Conservation (phyloP, 2,888 invertebrate species). For the Agrochola macilenta region DNA sequence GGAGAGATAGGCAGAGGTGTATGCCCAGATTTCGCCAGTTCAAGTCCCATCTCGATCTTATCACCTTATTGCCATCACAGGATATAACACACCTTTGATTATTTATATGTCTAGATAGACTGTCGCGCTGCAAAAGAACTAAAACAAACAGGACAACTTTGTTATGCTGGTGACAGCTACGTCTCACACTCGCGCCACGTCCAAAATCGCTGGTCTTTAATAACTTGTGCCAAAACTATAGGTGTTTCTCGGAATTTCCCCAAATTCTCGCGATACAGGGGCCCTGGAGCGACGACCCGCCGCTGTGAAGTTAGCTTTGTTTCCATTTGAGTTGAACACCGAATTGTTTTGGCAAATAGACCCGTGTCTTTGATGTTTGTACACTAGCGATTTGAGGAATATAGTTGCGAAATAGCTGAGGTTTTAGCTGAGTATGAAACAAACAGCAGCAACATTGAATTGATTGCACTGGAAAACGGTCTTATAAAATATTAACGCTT, state of each 20-base stretch:
- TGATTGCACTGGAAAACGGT: not conserved
- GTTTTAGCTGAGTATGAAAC: not conserved
- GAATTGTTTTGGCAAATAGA: constrained; percentile 60
- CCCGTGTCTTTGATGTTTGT: constrained; percentile 36
- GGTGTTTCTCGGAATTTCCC: constrained; percentile 39
- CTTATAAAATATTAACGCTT: not conserved
- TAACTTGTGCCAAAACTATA: constrained; percentile 44
- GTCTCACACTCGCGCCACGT: too few species aligned
- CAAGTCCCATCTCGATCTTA: too few species aligned
- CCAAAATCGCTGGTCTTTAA: not conserved
- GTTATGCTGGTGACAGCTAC: too few species aligned
- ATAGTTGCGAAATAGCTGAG: not conserved
- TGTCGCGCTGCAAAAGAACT: too few species aligned
- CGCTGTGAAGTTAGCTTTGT: constrained; percentile 51
- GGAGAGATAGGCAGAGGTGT: too few species aligned
- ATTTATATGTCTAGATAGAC: too few species aligned
- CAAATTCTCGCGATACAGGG: constrained; percentile 31
- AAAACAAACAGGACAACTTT: too few species aligned
- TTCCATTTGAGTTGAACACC: constrained; percentile 55
- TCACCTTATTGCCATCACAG: too few species aligned
- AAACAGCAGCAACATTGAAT: constrained; percentile 1
- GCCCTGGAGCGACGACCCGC: constrained; percentile 41
- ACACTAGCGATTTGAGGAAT: constrained; percentile 17
- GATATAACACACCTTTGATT: too few species aligned
- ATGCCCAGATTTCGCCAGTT: too few species aligned